Percentiles rank a stretch among this genome's conserved stretches.
These are phyloP conservation scores for Coregonus clupeaformis DNA, from an alignment of 2,113 vertebrate genomes.

Conservation along the genomic window DNA sequence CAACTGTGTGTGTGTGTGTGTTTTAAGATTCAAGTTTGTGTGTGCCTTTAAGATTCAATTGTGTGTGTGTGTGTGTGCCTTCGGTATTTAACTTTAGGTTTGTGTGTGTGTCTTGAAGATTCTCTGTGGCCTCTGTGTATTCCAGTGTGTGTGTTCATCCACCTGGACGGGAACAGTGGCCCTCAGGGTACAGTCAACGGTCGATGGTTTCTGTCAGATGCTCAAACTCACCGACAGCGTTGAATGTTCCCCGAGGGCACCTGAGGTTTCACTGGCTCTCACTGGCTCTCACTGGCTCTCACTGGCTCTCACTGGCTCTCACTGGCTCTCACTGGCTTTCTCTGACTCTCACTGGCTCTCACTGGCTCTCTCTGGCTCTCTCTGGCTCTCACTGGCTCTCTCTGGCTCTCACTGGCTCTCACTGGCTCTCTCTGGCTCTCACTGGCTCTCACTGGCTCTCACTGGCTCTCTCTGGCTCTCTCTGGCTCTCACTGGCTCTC, in stretches of 20 bases:
- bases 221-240: constrained; percentile 97
- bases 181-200: constrained; percentile 91
- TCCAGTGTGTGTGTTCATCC: not conserved
- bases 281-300: not conserved
- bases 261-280: not conserved
- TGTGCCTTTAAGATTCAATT: not conserved
- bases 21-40: too few species aligned
- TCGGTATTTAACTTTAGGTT: not conserved
- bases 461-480: not conserved
- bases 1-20: not conserved
- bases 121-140: not conserved
- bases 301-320: not conserved
- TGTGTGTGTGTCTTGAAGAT: not conserved
- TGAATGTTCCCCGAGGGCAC: constrained; percentile 88
- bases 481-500: not conserved
- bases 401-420: not conserved
- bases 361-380: not conserved
- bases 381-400: not conserved
- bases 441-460: not conserved
- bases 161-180: constrained; percentile 60
- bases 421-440: not conserved
- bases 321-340: not conserved
- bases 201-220: constrained; percentile 83
- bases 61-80: constrained; percentile 1
- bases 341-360: too few species aligned